Conservation (phyloP, 1,140 invertebrate genomes). For the Hormaphis cornu region DNA sequence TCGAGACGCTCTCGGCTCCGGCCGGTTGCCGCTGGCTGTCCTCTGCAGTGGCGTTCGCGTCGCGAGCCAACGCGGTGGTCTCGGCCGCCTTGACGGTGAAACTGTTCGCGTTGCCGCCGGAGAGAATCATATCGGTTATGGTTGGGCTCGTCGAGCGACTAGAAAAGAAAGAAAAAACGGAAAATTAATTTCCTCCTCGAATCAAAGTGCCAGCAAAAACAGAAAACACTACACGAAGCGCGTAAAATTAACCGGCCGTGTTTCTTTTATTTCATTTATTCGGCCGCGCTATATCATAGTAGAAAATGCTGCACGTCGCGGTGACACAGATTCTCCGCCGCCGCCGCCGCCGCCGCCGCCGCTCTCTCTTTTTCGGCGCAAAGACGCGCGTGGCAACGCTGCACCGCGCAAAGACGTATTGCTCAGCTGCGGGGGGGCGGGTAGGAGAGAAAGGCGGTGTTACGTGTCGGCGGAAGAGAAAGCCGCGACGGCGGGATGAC, state of each 20-base stretch:
- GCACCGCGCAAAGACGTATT: no score
- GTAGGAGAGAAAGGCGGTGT: background rate
- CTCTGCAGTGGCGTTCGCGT: background rate
- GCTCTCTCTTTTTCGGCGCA: conserved; percentile 1
- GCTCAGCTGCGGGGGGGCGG: background rate
- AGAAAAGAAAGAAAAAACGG: no score
- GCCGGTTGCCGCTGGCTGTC: background rate
- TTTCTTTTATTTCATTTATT: no score
- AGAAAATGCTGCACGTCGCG: no score
- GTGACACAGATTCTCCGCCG: conserved; percentile 24
- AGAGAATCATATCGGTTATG: background rate
- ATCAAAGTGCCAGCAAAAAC: no score
- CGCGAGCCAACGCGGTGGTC: background rate
- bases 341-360: background rate
- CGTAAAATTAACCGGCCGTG: no score
- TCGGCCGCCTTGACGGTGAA: background rate
- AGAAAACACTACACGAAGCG: no score
- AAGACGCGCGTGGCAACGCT: background rate
- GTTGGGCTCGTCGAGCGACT: no score
- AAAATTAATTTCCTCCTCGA: no score
- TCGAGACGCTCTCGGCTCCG: background rate
- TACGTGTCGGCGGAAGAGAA: no score
- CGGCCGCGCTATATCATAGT: no score
- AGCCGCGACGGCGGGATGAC: background rate
- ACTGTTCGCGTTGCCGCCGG: background rate